A percentile compares a stretch with the other conserved stretches of the same genome.
Evolutionary conservation across 2,797 vertebrate species (phyloP).

Genomic region (Anguilla anguilla): DNA sequence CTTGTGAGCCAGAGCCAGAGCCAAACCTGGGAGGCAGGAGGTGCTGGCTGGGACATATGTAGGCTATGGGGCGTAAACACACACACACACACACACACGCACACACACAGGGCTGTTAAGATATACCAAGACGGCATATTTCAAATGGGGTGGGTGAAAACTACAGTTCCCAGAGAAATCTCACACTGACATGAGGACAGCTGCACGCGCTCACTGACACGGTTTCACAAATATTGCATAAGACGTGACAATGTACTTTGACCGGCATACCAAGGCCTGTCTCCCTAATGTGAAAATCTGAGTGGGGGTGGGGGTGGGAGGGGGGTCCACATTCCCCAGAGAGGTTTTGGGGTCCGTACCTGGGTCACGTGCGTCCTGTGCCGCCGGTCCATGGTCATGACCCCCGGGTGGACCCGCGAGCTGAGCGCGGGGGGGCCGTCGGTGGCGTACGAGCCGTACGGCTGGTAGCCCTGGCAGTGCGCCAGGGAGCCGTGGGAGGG

Average conservation of each 20-base stretch:
- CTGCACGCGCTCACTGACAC: not conserved
- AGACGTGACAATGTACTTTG: not conserved
- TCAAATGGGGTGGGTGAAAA: not conserved
- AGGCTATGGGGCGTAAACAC: not conserved
- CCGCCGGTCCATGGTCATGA: constrained; percentile 81
- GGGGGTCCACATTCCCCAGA: not conserved
- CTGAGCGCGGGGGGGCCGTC: constrained; percentile 76
- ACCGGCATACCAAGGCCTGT: not conserved
- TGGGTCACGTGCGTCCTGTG: constrained; percentile 75
- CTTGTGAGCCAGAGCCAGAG: not conserved
- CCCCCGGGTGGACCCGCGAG: constrained; percentile 80
- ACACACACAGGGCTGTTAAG: not conserved
- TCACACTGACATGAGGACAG: not conserved
- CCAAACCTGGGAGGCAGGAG: not conserved
- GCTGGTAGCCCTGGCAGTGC: constrained; percentile 82
- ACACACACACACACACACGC: not conserved
- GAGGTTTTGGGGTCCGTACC: constrained; percentile 56
- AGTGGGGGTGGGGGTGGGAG: not conserved
- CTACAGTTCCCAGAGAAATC: not conserved
- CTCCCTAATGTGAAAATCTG: not conserved
- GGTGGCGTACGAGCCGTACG: constrained; percentile 71
- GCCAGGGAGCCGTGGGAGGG: constrained; percentile 87
- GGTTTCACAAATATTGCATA: not conserved
- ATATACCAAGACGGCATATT: not conserved
- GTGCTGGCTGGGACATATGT: not conserved